phyloP scores from a whole-genome alignment of 2,113 vertebrate species.

The Malurus melanocephalus region DNA sequence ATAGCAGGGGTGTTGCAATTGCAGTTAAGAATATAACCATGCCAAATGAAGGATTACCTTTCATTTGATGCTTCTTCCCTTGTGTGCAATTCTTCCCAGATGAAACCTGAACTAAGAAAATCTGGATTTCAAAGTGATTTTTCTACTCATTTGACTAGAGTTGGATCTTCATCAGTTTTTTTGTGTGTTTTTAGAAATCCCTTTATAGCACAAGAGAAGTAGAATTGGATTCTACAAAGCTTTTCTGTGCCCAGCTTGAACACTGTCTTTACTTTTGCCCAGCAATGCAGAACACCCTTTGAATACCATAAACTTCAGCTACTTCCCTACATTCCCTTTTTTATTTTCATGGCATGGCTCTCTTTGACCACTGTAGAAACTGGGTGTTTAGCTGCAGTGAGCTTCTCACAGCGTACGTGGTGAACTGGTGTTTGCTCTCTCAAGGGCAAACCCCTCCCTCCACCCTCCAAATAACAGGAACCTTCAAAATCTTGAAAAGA shows the following conservation, averaged over 20 bases:
- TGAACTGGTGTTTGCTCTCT: neutral
- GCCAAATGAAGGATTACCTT: constrained; percentile 40
- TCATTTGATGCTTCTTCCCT: constrained; percentile 22
- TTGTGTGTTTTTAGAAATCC: neutral
- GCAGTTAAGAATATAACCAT: constrained; percentile 23
- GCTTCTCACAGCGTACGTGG: neutral
- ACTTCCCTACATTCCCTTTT: neutral
- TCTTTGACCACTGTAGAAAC: neutral
- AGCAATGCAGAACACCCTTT: neutral
- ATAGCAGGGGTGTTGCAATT: constrained; percentile 14
- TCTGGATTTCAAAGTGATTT: constrained; percentile 34
- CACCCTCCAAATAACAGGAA: neutral
- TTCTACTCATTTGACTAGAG: neutral
- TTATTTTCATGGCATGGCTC: neutral
- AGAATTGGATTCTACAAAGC: neutral
- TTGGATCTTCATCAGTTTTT: neutral
- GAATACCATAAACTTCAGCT: neutral
- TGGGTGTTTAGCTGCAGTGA: neutral
- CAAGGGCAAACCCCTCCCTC: neutral
- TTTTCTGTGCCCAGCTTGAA: neutral
- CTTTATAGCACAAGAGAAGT: neutral
- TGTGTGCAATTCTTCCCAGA: constrained; percentile 5
- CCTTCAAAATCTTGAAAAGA: neutral
- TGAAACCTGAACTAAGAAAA: constrained; percentile 25
- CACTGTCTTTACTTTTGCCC: neutral